These are phyloP conservation scores for Molanna angustata DNA, from an alignment of 2,888 invertebrate genomes.

Conservation along the genomic window DNA sequence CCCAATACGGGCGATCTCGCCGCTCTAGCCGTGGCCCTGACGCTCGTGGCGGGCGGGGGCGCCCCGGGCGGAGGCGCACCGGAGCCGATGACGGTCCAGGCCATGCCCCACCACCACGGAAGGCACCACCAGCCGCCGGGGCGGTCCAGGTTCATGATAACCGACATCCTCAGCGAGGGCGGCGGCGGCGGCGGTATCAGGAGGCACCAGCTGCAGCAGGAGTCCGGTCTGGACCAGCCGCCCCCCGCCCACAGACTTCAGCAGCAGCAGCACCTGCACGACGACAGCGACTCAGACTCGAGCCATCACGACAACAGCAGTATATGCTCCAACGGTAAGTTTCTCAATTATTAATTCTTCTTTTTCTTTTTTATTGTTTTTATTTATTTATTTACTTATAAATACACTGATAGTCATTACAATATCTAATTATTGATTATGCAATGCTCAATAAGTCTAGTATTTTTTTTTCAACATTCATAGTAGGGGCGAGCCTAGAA, in stretches of 20 bases:
- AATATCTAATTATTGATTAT: neutral
- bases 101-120: constrained; percentile 61
- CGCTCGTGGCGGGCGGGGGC: constrained; percentile 34
- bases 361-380: too few species aligned
- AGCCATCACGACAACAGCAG: constrained; percentile 54
- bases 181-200: constrained; percentile 53
- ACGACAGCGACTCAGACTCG: constrained; percentile 34
- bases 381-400: neutral
- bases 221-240: constrained; percentile 55
- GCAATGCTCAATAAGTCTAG: too few species aligned
- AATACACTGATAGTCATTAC: neutral
- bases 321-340: constrained; percentile 56
- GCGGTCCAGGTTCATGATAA: constrained; percentile 85
- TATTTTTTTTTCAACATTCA: too few species aligned
- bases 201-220: constrained; percentile 38
- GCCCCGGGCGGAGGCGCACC: constrained; percentile 35
- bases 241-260: constrained; percentile 54
- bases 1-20: neutral
- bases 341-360: too few species aligned
- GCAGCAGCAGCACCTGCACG: constrained; percentile 46
- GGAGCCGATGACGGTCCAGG: constrained; percentile 40
- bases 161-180: constrained; percentile 73
- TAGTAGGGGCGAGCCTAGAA: too few species aligned
- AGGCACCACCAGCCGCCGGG: constrained; percentile 73
- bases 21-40: constrained; percentile 13